phyloP scores from a whole-genome alignment of 2,888 invertebrate genomes.

The Habroteleia sp. region DNA sequence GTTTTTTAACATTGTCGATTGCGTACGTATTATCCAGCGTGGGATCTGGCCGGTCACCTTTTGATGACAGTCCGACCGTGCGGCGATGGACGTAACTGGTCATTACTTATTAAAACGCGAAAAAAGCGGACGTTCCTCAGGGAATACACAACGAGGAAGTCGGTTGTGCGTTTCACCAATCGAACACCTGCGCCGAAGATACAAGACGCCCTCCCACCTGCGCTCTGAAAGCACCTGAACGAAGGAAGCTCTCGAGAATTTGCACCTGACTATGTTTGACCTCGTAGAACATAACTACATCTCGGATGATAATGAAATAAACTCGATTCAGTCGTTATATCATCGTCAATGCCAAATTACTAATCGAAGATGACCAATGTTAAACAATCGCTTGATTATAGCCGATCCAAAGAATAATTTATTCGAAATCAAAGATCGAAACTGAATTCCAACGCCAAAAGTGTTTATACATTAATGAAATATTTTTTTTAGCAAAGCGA shows the following conservation, averaged over 20 bases:
- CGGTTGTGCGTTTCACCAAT: slow-evolving; percentile 66
- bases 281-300: slow-evolving; percentile 30
- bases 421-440: no score
- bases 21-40: background rate
- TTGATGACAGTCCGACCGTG: background rate
- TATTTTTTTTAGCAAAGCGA: no score
- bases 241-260: slow-evolving; percentile 57
- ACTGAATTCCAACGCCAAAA: no score
- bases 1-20: background rate
- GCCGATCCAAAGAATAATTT: no score
- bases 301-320: background rate
- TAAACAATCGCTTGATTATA: no score
- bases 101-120: slow-evolving; percentile 42
- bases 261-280: slow-evolving; percentile 65
- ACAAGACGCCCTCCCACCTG: slow-evolving; percentile 69
- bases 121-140: slow-evolving; percentile 29
- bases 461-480: no score
- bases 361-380: no score
- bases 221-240: slow-evolving; percentile 74
- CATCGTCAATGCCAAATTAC: no score
- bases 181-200: slow-evolving; percentile 70
- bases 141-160: slow-evolving; percentile 66
- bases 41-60: slow-evolving; percentile 5
- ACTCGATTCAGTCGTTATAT: background rate
- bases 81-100: slow-evolving; percentile 18